A percentile compares a stretch with the other conserved stretches of the same genome.
Conservation (phyloP, 1,140 invertebrate species). For the Scaptomyza pallida region DNA sequence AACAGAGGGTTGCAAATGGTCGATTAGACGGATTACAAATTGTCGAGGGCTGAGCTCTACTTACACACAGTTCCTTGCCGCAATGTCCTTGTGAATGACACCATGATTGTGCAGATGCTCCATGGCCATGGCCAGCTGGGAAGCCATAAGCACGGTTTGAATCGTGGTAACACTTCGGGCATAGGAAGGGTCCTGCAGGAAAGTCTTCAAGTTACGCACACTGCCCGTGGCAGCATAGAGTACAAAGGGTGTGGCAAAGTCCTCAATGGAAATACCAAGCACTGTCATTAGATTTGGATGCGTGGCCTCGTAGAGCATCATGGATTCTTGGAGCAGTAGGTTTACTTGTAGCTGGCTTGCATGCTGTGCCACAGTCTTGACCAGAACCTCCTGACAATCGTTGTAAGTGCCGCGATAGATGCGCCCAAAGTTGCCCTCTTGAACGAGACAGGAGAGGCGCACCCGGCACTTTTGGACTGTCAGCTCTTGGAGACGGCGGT, state of each 20-base stretch:
- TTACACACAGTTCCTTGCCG: constrained; percentile 94
- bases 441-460: constrained; percentile 89
- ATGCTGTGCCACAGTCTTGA: constrained; percentile 92
- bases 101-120: constrained; percentile 95
- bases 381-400: constrained; percentile 91
- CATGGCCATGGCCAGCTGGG: constrained; percentile 92
- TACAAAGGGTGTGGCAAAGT: constrained; percentile 93
- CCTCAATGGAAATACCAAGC: constrained; percentile 94
- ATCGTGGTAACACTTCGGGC: constrained; percentile 94
- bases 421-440: constrained; percentile 96
- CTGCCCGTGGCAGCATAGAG: constrained; percentile 92
- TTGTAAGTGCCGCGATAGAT: constrained; percentile 94
- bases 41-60: constrained; percentile 26
- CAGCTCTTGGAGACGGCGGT: constrained; percentile 81
- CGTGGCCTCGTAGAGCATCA: constrained; percentile 93
- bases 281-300: constrained; percentile 94
- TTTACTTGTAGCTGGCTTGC: constrained; percentile 90
- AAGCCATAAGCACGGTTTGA: constrained; percentile 96
- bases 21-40: constrained; percentile 9
- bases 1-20: background rate
- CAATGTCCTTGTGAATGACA: constrained; percentile 96
- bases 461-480: constrained; percentile 87
- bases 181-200: constrained; percentile 85
- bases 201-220: constrained; percentile 95
- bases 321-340: constrained; percentile 93